Evolutionary conservation across 2,797 vertebrate species (phyloP), one percentile per base, ranked within the genome.

Genomic region (Hypotaenidia philippensis): DNA sequence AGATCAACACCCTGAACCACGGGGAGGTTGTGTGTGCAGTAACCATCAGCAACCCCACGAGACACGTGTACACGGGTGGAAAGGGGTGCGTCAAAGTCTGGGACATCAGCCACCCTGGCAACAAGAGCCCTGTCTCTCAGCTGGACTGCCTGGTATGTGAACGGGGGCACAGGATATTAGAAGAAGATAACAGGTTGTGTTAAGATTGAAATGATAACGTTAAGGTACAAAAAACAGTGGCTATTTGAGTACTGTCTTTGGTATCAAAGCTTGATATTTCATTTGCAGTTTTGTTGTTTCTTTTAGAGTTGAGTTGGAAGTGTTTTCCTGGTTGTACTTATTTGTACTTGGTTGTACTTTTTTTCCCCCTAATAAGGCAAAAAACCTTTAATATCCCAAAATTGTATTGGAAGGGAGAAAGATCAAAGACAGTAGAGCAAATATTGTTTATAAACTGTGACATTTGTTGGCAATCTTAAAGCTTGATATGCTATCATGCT

Each of bases 71-170:
- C 94, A 98, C 98, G 0, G 98, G 98, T 25, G 98, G 98, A 75
- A 98, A 98, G 91, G 98, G 98, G 6, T 98, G 98, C 4, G 98
- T 98, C 87, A 98, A 98, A 93, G 98, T 98, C 93, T 98, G 98
- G 98, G 98, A 98, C 96, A 98, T 98, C 93, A 98, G 98, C 55
- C 98, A 98, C 3, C 98, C 98, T 63, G 98, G 98, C 90, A 98
- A 98, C 93, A 98, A 98, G 97, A 98, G 98, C 78, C 98, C 98
- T 8, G 98, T 98, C 57, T 98, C 98, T 83, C 98, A 98, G 97
- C 98, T 98, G 61, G 98, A 98, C 97, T 98, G 98, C 87, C 97
- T 98, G 98, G 98, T 98, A 97, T 98, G 98, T 96, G 53, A 76
- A 72, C 6, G 25, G 27, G 9, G 7, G 23, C 22, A 5, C n/a